These are phyloP conservation scores for Ia io DNA, from an alignment of 2,113 vertebrate species.

Conservation along the genomic window DNA sequence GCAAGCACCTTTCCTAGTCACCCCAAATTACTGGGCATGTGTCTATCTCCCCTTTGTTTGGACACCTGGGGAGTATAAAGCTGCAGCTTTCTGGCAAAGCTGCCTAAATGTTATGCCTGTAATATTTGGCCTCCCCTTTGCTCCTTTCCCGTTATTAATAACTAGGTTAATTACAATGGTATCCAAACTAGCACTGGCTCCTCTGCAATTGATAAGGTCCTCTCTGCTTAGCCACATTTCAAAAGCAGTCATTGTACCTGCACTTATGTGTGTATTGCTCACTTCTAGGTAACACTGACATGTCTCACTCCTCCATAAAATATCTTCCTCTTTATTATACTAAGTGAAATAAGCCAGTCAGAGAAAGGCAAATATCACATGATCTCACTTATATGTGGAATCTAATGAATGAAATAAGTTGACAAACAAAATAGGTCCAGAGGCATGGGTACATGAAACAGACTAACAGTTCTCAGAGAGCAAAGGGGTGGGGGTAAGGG, in stretches of 20 bases:
- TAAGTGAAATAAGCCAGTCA: background rate
- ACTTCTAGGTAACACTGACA: background rate
- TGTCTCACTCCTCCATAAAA: background rate
- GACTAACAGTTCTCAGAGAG: background rate
- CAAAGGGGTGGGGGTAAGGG: background rate
- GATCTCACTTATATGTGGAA: background rate
- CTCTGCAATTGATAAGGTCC: background rate
- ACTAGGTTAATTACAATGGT: no score
- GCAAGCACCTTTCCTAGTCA: no score
- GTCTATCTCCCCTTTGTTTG: no score
- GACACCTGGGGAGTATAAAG: no score
- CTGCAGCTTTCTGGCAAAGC: no score
- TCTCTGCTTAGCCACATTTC: background rate
- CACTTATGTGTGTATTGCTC: background rate
- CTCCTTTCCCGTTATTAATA: no score
- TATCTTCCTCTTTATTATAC: background rate
- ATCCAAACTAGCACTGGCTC: background rate
- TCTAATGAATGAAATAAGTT: background rate
- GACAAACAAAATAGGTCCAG: background rate
- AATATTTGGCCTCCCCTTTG: no score
- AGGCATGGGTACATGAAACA: background rate
- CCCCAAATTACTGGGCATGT: no score
- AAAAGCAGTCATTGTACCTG: background rate
- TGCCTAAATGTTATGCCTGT: no score
- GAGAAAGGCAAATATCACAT: background rate